phyloP scores from a whole-genome alignment of 2,888 invertebrate species.

The Pollenia labialis region DNA sequence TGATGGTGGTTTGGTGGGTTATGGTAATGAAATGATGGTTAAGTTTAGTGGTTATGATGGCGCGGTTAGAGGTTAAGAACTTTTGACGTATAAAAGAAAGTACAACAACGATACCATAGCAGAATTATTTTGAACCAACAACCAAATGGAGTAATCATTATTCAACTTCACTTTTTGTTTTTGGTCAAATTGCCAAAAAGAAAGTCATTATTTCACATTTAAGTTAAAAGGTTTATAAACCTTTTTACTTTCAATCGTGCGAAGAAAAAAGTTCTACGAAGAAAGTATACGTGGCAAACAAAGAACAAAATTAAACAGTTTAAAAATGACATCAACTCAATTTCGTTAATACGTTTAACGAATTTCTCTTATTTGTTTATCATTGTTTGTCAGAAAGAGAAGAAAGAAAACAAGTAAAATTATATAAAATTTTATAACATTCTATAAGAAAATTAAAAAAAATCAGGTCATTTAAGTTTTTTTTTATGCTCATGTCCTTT shows the following conservation, averaged over 20 bases:
- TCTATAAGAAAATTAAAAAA: conserved; percentile 63
- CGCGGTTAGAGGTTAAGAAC: conserved; percentile 58
- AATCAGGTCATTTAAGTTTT: conserved; percentile 70
- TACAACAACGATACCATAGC: conserved; percentile 8
- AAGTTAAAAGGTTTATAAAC: conserved; percentile 56
- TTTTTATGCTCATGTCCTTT: conserved; percentile 60
- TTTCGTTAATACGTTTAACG: conserved; percentile 42
- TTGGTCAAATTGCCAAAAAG: conserved; percentile 60
- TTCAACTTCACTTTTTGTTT: conserved; percentile 35
- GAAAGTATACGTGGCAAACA: background rate
- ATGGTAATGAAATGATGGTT: conserved; percentile 55
- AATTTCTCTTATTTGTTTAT: conserved; percentile 55
- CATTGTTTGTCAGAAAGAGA: conserved; percentile 28
- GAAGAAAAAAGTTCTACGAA: background rate
- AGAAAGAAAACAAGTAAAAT: conserved; percentile 46
- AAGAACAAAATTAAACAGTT: conserved; percentile 37
- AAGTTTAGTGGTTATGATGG: conserved; percentile 60
- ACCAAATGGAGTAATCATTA: conserved; percentile 32
- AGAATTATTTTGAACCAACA: conserved; percentile 27
- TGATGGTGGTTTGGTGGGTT: conserved; percentile 40
- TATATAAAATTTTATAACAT: conserved; percentile 65
- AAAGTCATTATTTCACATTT: conserved; percentile 62
- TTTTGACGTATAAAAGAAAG: conserved; percentile 55
- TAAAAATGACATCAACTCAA: conserved; percentile 38
- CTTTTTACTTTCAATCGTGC: background rate